Conservation (phyloP, 2,888 invertebrate species). For the Willowsia nigromaculata region DNA sequence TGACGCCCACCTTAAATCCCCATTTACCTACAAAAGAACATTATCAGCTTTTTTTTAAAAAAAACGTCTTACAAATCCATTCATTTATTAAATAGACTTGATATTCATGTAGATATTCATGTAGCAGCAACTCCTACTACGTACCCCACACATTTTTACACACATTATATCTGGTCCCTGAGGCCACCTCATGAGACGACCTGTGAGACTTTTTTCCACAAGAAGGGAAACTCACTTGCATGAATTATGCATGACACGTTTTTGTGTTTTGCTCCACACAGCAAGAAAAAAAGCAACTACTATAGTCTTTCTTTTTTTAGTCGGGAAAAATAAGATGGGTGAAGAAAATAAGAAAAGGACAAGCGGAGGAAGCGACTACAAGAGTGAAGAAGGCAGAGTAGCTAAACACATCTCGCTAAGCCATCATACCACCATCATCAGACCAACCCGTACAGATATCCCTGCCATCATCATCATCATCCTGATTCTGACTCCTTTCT, state of each 20-base stretch:
- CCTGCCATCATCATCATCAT: neutral
- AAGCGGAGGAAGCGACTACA: neutral
- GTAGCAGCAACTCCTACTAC: neutral
- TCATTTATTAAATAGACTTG: constrained; percentile 30
- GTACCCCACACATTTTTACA: neutral
- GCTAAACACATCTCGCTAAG: neutral
- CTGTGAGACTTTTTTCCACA: constrained; percentile 69
- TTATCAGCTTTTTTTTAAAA: constrained; percentile 3
- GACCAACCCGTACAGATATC: constrained; percentile 17
- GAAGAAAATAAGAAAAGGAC: constrained; percentile 11
- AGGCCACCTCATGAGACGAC: constrained; percentile 52
- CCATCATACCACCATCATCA: constrained; percentile 5
- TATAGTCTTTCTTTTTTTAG: neutral
- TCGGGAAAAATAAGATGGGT: neutral
- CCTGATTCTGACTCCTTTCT: neutral
- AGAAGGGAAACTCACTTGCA: constrained; percentile 66
- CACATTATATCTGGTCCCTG: constrained; percentile 24
- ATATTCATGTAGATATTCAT: neutral
- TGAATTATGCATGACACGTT: constrained; percentile 78
- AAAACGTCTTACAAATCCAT: constrained; percentile 18
- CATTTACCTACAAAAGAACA: neutral
- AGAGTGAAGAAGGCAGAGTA: neutral
- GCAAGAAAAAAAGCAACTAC: constrained; percentile 26
- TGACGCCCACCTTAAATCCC: neutral
- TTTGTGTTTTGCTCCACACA: constrained; percentile 63